Conservation (phyloP, 1,140 invertebrate genomes). For the Drosophila jambulina region DNA sequence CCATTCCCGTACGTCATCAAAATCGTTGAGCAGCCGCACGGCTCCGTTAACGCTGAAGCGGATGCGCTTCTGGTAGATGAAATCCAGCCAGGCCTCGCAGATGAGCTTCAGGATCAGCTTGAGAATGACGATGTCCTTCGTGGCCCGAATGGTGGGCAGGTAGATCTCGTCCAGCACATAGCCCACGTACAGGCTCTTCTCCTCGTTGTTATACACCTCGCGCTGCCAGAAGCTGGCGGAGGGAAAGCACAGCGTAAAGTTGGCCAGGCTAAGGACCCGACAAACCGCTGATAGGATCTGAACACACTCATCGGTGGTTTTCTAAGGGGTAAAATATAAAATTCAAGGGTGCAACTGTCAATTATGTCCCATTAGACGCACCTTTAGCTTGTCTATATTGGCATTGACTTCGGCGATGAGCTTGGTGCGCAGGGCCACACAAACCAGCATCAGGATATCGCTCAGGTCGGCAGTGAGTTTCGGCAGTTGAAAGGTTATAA, state of each 20-base stretch:
- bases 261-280: conserved; percentile 90
- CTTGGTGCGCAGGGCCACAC: conserved; percentile 91
- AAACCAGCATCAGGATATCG: conserved; percentile 87
- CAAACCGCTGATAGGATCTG: conserved; percentile 89
- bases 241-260: conserved; percentile 92
- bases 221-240: conserved; percentile 88
- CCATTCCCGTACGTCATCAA: conserved; percentile 91
- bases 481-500: conserved; percentile 88
- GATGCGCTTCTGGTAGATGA: conserved; percentile 92
- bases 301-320: conserved; percentile 89
- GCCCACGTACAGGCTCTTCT: conserved; percentile 78
- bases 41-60: conserved; percentile 88
- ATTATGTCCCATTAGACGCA: conserved; percentile 58
- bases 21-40: conserved; percentile 90
- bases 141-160: conserved; percentile 90
- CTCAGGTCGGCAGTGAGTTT: conserved; percentile 85
- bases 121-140: conserved; percentile 89
- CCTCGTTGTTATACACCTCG: conserved; percentile 68
- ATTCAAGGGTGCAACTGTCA: background rate
- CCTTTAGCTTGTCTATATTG: conserved; percentile 90
- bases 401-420: conserved; percentile 90
- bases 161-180: conserved; percentile 88
- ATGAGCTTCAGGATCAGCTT: conserved; percentile 92
- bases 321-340: conserved; percentile 84
- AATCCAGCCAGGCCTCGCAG: conserved; percentile 94